Evolutionary conservation across 2,888 invertebrate genomes (phyloP), one percentile per base, ranked within the genome.

Genomic region (Hypsopygia costalis): DNA sequence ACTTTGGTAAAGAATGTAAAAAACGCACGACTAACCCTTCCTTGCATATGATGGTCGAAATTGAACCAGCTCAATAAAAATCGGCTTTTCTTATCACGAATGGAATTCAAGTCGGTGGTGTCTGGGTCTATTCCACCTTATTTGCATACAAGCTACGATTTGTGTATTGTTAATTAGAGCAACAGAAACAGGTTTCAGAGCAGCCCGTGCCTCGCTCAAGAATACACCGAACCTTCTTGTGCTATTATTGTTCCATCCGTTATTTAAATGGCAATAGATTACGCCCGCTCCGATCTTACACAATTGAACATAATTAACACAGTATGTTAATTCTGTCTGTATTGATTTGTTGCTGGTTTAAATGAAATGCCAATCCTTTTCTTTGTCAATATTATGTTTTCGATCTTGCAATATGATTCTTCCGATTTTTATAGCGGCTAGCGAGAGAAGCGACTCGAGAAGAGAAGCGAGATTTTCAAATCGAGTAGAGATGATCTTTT

Each of bases 141-240:
- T 87, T 85, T 85, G 77, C 86, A 88, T 87, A 85, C 86, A 87
- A 81, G 86, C 79, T 83, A 78, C 87, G 87, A 88, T 86, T 87
- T 87, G 87, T 87, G 87, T 85, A 81, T 86, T 81, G 87, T 87
- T 88, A 88, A 88, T 88, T 87, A 86, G 87, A 86, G 81, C 82
- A 83, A 75, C 70, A 69, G 58, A 76, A 85, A 82, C 87, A 78
- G 86, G 86, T 85, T 81, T 73, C 59, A 48, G 25, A 25, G 25
- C 25, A 25, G 61, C 62, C 62, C 62, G 62, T 63, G 59, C 51
- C 52, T 45, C 51, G 50, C 72, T 49, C 67, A 70, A 33, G 36
- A 37, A 73, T 70, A 64, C 57, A 60, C 66, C 55, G 63, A 55
- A 67, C 72, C 80, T 78, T 76, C 76, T 74, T 69, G 71, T 69